Evolutionary conservation across 2,888 invertebrate species (phyloP).

Genomic region (Muschampia plurimacula): DNA sequence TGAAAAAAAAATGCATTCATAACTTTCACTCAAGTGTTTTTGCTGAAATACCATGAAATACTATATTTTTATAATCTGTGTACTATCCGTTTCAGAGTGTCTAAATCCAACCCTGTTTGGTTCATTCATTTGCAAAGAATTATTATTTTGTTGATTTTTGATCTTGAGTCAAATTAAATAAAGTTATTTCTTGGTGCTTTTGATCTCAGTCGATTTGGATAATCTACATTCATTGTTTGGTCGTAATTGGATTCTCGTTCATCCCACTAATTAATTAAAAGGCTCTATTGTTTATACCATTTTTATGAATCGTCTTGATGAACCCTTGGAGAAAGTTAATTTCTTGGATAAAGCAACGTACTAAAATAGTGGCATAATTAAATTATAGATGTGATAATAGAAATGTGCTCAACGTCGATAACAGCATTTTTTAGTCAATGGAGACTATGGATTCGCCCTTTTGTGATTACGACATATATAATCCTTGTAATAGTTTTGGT

Average conservation of each 20-base stretch:
- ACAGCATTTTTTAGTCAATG: slow-evolving; percentile 85
- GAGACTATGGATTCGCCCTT: slow-evolving; percentile 96
- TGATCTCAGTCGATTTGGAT: background rate
- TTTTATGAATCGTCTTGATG: slow-evolving; percentile 23
- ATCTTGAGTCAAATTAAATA: background rate
- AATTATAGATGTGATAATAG: slow-evolving; percentile 38
- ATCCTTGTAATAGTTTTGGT: slow-evolving; percentile 93
- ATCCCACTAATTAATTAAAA: no score
- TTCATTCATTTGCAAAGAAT: background rate
- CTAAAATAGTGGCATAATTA: background rate
- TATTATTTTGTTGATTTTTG: background rate
- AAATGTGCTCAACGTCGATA: slow-evolving; percentile 74
- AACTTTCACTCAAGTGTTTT: no score
- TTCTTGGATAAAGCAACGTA: slow-evolving; percentile 3
- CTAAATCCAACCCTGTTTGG: no score
- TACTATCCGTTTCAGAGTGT: no score
- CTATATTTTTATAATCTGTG: no score
- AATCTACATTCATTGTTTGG: background rate
- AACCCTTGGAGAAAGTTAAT: slow-evolving; percentile 9
- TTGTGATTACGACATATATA: slow-evolving; percentile 92
- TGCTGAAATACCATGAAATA: no score
- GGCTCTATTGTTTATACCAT: slow-evolving; percentile 1
- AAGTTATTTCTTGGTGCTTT: background rate
- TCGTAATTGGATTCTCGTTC: background rate
- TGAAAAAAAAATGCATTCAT: no score